phyloP scores from a whole-genome alignment of 2,113 vertebrate species.

The Corapipo altera region DNA sequence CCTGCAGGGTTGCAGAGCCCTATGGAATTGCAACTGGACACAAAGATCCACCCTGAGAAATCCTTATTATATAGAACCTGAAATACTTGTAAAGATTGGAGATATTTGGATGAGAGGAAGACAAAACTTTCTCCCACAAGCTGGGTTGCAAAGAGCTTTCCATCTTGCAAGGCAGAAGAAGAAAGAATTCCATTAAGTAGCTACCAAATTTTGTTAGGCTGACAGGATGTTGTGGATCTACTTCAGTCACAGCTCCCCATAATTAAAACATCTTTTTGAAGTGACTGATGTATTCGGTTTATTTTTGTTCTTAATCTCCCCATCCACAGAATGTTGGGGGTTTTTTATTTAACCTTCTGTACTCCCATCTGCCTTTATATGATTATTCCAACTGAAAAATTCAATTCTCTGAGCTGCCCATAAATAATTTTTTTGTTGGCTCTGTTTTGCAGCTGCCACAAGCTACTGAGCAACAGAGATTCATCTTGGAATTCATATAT shows the following conservation, averaged over 20 bases:
- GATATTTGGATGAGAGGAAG: background rate
- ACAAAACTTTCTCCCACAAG: background rate
- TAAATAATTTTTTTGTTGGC: background rate
- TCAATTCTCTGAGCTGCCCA: background rate
- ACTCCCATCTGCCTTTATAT: background rate
- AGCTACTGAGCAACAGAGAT: background rate
- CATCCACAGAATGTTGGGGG: background rate
- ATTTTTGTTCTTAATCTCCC: background rate
- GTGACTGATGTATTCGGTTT: background rate
- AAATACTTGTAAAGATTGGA: background rate
- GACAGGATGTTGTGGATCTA: background rate
- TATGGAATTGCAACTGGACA: background rate
- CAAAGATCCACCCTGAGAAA: background rate
- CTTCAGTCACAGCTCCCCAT: background rate
- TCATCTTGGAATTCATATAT: background rate
- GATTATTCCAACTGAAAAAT: background rate
- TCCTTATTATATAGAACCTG: background rate
- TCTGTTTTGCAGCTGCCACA: background rate
- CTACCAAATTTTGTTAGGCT: background rate
- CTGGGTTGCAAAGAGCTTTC: background rate
- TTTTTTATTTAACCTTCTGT: background rate
- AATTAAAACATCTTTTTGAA: background rate
- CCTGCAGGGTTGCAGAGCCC: background rate
- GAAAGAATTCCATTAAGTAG: background rate
- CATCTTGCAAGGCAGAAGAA: background rate